phyloP scores from a whole-genome alignment of 2,797 vertebrate species.

The Buceros bicornis region DNA sequence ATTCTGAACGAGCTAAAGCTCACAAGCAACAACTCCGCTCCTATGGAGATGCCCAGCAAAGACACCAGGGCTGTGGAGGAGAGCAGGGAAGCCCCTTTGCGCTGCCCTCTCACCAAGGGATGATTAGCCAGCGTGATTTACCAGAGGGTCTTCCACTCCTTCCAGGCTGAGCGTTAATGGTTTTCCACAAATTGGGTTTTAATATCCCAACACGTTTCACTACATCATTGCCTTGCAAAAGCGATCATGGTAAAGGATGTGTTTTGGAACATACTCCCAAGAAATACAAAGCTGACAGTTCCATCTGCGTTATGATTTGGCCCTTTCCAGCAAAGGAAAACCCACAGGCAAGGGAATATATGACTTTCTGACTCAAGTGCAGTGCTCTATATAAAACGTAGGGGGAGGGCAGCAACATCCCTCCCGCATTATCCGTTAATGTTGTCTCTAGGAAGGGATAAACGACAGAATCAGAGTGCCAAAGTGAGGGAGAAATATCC shows the following conservation, averaged over 20 bases:
- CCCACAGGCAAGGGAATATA: slow-evolving; percentile 23
- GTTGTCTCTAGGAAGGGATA: slow-evolving; percentile 1
- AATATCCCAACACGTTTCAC: neutral
- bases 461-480: slow-evolving; percentile 10
- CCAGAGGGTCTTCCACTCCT: neutral
- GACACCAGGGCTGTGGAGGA: neutral
- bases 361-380: neutral
- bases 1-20: neutral
- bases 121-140: neutral
- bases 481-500: neutral
- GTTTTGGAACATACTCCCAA: slow-evolving; percentile 33
- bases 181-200: neutral
- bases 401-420: neutral
- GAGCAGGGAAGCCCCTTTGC: neutral
- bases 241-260: neutral
- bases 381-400: neutral
- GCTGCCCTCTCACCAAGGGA: neutral
- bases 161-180: neutral
- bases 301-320: neutral
- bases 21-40: neutral
- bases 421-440: neutral
- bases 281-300: slow-evolving; percentile 31
- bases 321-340: slow-evolving; percentile 33
- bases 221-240: neutral
- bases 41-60: neutral